Evolutionary conservation across 2,797 vertebrate species (phyloP), one percentile per base, ranked within the genome.

Genomic region (Ptychobarbus kaznakovi): DNA sequence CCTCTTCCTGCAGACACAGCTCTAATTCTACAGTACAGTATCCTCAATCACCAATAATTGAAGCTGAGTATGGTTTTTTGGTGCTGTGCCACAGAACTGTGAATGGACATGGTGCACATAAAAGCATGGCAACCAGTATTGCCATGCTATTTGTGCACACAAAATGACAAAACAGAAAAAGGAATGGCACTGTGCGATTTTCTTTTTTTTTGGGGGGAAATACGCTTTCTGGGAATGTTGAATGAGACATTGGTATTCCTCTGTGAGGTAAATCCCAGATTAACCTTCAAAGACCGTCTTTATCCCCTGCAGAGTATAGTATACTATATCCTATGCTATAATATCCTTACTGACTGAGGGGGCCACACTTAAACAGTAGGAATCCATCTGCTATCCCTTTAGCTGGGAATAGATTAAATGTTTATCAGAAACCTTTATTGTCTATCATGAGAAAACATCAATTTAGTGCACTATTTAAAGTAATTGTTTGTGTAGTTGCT

Each of bases 161-260:
- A 56, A 51, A 87, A 53, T 63, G 58, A 73, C 85, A 82, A 82
- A 87, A 86, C 76, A 83, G 58, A 85, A 11, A 80, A 88, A 89
- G 87, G 86, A 88, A 87, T 87, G 88, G 83, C 72, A 46, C 58
- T 25, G 88, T 74, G 28, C 51, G 44, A 90, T 89, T 89, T 85
- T 88, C 88, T 7, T 16, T 90, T 88, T 80, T 86, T 87, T 1
- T 0, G 1, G 16, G 28, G 1, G 16, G 28, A 87, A 86, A 84
- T 82, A 85, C 81, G 81, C 89, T 87, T 94, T 93, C 92, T 91
- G 87, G 88, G 81, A 81, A 22, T 89, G 83, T 69, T 83, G 89
- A 90, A 89, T 90, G 85, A 88, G 85, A 87, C 90, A 92, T 93
- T 93, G 91, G 92, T 93, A 93, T 93, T 94, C 92, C 93, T 94